A percentile compares a stretch with the other conserved stretches of the same genome.
Evolutionary conservation across 2,888 invertebrate species (phyloP).

Genomic region (Lasioglossum pauxillum): DNA sequence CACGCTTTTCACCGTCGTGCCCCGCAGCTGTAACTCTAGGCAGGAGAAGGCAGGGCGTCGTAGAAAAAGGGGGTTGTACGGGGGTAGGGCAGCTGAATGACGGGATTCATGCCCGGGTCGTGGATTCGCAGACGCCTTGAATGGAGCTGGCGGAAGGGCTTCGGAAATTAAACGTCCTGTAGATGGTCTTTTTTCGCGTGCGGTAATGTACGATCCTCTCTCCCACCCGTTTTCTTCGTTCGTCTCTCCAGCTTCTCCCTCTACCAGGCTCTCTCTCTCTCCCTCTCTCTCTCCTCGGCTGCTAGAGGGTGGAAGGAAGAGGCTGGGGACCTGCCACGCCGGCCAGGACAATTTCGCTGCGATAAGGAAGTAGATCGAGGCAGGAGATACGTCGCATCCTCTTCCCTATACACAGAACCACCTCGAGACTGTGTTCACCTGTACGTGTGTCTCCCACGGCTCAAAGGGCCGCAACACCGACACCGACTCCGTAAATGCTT

Average conservation of each 20-base stretch:
- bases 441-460: slow-evolving; percentile 8
- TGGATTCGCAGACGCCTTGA: slow-evolving; percentile 78
- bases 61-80: slow-evolving; percentile 33
- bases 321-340: slow-evolving; percentile 76
- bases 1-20: slow-evolving; percentile 75
- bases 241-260: slow-evolving; percentile 20
- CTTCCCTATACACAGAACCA: slow-evolving; percentile 50
- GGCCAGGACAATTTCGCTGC: slow-evolving; percentile 82
- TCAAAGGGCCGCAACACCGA: neutral
- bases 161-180: slow-evolving; percentile 84
- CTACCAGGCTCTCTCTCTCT: slow-evolving; percentile 1
- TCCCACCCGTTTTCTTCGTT: slow-evolving; percentile 61
- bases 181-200: slow-evolving; percentile 81
- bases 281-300: slow-evolving; percentile 20
- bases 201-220: slow-evolving; percentile 81
- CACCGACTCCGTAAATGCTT: neutral
- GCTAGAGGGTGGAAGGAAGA: slow-evolving; percentile 42
- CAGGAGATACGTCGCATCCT: slow-evolving; percentile 77
- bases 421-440: neutral
- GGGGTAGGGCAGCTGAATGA: slow-evolving; percentile 75
- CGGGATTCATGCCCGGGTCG: slow-evolving; percentile 77
- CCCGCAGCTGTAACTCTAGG: slow-evolving; percentile 74
- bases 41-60: slow-evolving; percentile 28
- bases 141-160: slow-evolving; percentile 84
- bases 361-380: slow-evolving; percentile 83